These are phyloP conservation scores for Sturnira hondurensis DNA, from an alignment of 2,113 vertebrate species.

Conservation along the genomic window DNA sequence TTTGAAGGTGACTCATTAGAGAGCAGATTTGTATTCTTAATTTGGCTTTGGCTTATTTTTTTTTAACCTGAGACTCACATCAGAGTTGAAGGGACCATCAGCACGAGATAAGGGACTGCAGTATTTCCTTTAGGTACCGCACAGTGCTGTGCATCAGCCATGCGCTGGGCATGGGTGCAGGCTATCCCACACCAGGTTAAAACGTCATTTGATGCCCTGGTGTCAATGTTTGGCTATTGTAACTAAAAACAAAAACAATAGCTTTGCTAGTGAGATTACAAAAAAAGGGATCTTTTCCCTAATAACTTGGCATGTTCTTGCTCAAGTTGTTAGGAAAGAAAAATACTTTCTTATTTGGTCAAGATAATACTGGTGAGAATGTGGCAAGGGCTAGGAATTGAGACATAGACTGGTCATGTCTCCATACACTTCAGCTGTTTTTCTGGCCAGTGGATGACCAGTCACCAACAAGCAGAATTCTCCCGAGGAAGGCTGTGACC, in stretches of 20 bases:
- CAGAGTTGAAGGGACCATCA: neutral
- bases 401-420: neutral
- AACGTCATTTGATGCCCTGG: neutral
- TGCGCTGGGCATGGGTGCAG: neutral
- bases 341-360: neutral
- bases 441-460: neutral
- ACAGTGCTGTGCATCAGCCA: fast-evolving
- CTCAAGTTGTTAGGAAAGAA: neutral
- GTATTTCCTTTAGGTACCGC: neutral
- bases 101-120: neutral
- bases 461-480: neutral
- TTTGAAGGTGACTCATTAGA: neutral
- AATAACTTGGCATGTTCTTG: neutral
- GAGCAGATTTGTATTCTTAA: neutral
- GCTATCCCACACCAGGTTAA: neutral
- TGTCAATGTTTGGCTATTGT: neutral
- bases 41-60: neutral
- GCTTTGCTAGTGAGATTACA: neutral
- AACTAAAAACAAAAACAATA: neutral
- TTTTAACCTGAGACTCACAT: neutral
- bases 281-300: neutral
- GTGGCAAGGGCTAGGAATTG: neutral
- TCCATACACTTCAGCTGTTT: neutral
- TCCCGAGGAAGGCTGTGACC: neutral
- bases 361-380: neutral